Conservation (phyloP, 2,113 vertebrate genomes). For the Glaucidium brasilianum region DNA sequence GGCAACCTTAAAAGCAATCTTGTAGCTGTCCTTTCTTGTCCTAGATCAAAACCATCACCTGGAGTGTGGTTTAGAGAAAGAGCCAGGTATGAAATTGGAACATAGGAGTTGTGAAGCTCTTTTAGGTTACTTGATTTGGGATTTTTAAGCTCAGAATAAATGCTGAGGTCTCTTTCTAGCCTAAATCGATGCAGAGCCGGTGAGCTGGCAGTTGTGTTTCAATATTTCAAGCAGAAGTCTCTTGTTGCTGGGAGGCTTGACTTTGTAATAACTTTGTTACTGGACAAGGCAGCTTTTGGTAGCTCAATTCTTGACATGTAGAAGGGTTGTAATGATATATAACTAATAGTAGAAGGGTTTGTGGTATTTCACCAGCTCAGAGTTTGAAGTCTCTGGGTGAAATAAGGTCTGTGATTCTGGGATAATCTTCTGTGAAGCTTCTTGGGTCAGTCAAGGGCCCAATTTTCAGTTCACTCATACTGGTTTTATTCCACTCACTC, state of each 20-base stretch:
- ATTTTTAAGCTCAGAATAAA: background rate
- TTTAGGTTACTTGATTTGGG: background rate
- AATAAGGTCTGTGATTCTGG: background rate
- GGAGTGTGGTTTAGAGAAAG: background rate
- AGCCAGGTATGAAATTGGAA: background rate
- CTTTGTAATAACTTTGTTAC: background rate
- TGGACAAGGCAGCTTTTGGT: background rate
- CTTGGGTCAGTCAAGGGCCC: background rate
- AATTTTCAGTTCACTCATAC: background rate
- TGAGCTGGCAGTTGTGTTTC: background rate
- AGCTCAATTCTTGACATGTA: background rate
- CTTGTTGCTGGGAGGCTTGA: background rate
- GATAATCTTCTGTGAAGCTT: background rate
- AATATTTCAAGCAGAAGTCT: background rate
- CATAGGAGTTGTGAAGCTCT: background rate
- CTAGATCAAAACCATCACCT: background rate
- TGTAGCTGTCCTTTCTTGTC: background rate
- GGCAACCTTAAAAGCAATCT: accelerated
- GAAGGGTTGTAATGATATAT: background rate
- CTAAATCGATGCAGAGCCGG: background rate
- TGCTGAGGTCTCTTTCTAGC: background rate
- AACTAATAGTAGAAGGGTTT: background rate
- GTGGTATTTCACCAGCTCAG: background rate
- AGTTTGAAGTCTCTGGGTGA: background rate
- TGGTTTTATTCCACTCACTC: background rate